Base-by-base conservation (phyloP, 2,888 invertebrate species). In the Gymnosoma rotundatum region DNA sequence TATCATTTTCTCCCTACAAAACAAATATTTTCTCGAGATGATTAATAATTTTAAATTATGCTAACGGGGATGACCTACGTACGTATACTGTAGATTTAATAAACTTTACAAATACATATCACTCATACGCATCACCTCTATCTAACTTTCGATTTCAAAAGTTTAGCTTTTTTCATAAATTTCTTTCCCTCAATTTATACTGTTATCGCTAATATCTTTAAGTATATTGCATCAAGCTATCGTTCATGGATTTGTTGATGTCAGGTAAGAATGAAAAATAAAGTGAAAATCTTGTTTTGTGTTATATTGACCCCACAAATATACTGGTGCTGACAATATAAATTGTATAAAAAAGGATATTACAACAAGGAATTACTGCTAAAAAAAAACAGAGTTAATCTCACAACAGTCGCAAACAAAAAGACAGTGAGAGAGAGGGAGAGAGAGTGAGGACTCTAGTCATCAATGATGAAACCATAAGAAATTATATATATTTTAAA, bases 201-300 rank as follows among this genome's bases (percentile, higher is more conserved):
- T 45, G 21, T 16, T 45, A n/a, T 21, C 58, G 58, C 58, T 75
- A 61, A 70, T 56, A 18, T 75, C 50, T 56, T n/a, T 58, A 36
- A 63, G 56, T 69, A 42, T 63, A 60, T 66, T 61, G 25, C 42
- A 74, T 64, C 21, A 64, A 70, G 42, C 64, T 58, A 50, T 64
- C 75, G 58, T 64, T 81, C 64, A 81, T 52, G 52, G 50, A 70
- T 76, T 76, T 82, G 50, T 58, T 64, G 64, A 64, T 82, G 75
- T 58, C 81, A 76, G 75, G 75, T 76, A 60, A 32, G 56, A 64
- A 72, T 60, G 36, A 10, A 14, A 63, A 75, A 69, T 70, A 20
- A 75, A 56, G 67, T 20, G 32, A 50, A 75, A 63, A 48, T 38
- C 58, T 72, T 63, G 18, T 42, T 52, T 69, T 69, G 25, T 70